Conservation (phyloP, 64 coral and sea anemone genomes). For the Montipora foliosa region DNA sequence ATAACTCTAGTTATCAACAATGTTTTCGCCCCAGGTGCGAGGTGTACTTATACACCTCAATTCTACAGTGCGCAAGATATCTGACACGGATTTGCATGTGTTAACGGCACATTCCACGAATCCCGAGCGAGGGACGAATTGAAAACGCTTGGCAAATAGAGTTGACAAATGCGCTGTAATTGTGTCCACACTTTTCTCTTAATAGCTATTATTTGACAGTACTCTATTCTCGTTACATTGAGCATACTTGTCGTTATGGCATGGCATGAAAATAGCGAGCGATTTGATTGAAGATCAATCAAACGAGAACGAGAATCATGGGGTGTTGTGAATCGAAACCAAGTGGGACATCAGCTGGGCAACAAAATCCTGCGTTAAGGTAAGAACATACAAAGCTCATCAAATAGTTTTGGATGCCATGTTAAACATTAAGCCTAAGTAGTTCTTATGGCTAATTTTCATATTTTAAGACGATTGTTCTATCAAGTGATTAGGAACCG, state of each 20-base stretch:
- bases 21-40: neutral
- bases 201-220: neutral
- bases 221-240: constrained; percentile 6
- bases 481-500: neutral
- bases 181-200: constrained; percentile 5
- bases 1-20: neutral
- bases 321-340: constrained; percentile 26
- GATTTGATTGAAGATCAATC: constrained; percentile 20
- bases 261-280: neutral
- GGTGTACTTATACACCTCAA: neutral
- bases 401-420: no score
- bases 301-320: neutral
- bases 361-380: constrained; percentile 28
- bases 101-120: constrained; percentile 11
- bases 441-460: no score
- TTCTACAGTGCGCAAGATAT: neutral
- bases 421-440: no score
- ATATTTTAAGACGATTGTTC: neutral
- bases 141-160: neutral
- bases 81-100: constrained; percentile 2
- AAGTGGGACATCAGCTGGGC: neutral
- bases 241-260: constrained; percentile 6
- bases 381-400: neutral
- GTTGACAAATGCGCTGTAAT: neutral
- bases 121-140: neutral